These are phyloP conservation scores for Prorops nasuta DNA, from an alignment of 1,140 invertebrate species.

Conservation along the genomic window DNA sequence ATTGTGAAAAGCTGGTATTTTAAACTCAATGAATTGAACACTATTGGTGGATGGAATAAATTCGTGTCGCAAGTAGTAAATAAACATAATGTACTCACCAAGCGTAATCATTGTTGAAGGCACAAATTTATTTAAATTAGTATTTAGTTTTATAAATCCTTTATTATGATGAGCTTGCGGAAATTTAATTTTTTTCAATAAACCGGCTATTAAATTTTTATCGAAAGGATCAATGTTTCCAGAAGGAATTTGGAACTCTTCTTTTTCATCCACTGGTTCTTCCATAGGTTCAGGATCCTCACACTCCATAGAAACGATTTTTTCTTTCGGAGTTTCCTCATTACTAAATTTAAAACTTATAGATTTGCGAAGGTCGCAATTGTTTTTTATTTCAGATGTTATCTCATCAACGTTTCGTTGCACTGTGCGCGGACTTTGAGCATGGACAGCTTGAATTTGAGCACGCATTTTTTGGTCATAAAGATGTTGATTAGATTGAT, in stretches of 20 bases:
- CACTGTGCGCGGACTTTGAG: constrained; percentile 52
- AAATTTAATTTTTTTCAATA: constrained; percentile 57
- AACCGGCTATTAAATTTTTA: constrained; percentile 48
- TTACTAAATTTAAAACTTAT: constrained; percentile 39
- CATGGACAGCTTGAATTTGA: constrained; percentile 50
- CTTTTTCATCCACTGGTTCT: constrained; percentile 37
- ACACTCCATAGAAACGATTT: constrained; percentile 43
- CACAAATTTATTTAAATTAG: constrained; percentile 52
- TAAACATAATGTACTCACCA: constrained; percentile 29
- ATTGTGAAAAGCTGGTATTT: too few relatives aligned
- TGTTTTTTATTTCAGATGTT: constrained; percentile 51
- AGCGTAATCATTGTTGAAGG: constrained; percentile 51
- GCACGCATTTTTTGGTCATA: constrained; percentile 49
- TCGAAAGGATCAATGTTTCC: constrained; percentile 58
- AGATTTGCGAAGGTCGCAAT: constrained; percentile 49
- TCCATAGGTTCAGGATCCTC: constrained; percentile 50
- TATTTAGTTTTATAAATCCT: constrained; percentile 45
- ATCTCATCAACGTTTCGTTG: constrained; percentile 54
- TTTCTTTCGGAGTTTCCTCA: constrained; percentile 19
- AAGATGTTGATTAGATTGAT: constrained; percentile 21
- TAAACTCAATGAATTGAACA: too few relatives aligned
- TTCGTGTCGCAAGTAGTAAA: not conserved
- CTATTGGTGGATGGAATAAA: too few relatives aligned
- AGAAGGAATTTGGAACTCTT: constrained; percentile 41
- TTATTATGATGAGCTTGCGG: constrained; percentile 53